Percentiles rank a stretch among this genome's conserved stretches.
These are phyloP conservation scores for Caenorhabditis elegans DNA, from an alignment of 1,140 invertebrate genomes.

Conservation along the genomic window DNA sequence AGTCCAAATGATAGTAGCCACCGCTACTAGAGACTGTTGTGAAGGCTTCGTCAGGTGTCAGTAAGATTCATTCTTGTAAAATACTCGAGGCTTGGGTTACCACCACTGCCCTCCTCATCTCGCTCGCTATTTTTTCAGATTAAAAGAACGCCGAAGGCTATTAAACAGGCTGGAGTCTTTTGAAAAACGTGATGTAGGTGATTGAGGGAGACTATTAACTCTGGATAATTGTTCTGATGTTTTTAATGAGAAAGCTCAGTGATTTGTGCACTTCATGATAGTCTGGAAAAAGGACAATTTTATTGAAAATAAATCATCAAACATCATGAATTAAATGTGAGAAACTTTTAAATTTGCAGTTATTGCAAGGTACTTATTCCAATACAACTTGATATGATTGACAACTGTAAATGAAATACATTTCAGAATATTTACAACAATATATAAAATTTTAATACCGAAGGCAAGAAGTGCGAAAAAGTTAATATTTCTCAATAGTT, in stretches of 20 bases:
- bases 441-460: too few relatives aligned
- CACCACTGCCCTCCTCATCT: neutral
- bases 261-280: neutral
- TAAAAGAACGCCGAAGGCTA: slow-evolving; percentile 22
- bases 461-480: too few relatives aligned
- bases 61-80: neutral
- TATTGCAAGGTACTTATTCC: too few relatives aligned
- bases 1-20: neutral
- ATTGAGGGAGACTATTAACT: neutral
- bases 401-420: too few relatives aligned
- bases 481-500: too few relatives aligned
- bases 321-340: neutral
- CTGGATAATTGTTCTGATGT: neutral
- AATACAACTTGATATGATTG: too few relatives aligned
- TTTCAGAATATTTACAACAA: too few relatives aligned
- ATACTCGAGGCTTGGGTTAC: slow-evolving; percentile 22
- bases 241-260: too few relatives aligned
- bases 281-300: neutral
- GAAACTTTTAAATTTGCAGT: neutral
- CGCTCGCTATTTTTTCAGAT: slow-evolving; percentile 4
- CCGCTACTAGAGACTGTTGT: neutral
- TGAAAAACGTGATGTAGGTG: slow-evolving; percentile 1
- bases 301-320: neutral
- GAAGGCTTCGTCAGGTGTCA: slow-evolving; percentile 14
- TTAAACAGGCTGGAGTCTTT: neutral